Base-by-base conservation (phyloP, 2,888 invertebrate genomes). In the Crepidodera aurea region DNA sequence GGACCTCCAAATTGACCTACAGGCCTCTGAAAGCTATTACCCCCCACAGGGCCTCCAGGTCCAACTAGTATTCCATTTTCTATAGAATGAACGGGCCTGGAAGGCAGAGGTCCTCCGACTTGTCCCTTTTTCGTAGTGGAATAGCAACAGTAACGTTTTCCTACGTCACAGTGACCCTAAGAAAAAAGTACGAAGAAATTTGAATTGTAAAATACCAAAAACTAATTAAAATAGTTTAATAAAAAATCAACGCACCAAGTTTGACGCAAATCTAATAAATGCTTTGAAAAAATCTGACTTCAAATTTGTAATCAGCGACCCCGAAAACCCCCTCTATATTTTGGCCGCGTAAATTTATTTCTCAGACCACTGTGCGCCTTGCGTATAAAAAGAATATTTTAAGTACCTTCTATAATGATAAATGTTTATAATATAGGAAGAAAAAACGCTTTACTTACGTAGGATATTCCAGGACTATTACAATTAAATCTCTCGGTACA, bases 61-160 rank as follows among this genome's bases (percentile, higher is more conserved):
- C 83, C 83, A 7, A 81, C 81, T 10, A 86, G 73, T 1, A 86
- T 75, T 50, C 79, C 78, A 70, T 80, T 78, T 68, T 81, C 75
- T 1, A 74, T 73, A 1, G 79, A 79, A 66, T 82, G 78, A 7
- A 76, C 68, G 0, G 80, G 81, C 40, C 76, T 71, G 34, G 72
- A 73, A 0, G 81, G 81, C 13, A 74, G 53, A 2, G 78, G 76
- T 10, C 78, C 76, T 1, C 75, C 79, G 8, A 75, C 13, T 22
- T 69, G 63, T 25, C 65, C 61, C n/a, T 59, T 63, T 48, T 71
- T 73, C 46, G 76, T 73, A 2, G 73, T 75, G 58, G 84, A 84
- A 78, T 84, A 87, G 73, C 90, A 90, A 74, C 90, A 90, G 64
- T 89, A 85, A 67, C 83, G 84, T 75, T 87, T 87, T 6, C 87